Percentiles rank a stretch among this genome's conserved stretches.
These are phyloP conservation scores for Lytechinus variegatus DNA, from an alignment of 35 echinoderm and acorn worm genomes.

Conservation along the genomic window DNA sequence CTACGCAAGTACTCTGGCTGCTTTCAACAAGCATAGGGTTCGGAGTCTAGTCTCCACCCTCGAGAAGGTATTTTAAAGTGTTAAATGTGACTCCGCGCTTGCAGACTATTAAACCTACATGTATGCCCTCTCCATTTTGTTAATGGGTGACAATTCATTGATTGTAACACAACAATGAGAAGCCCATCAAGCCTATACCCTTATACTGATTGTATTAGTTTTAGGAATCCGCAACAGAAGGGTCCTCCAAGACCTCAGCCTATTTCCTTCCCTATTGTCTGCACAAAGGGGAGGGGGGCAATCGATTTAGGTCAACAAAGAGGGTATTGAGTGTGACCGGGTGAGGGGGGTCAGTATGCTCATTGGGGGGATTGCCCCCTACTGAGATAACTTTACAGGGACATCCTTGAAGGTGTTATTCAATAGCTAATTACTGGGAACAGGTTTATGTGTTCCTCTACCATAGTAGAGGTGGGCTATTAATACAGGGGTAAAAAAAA, in stretches of 20 bases:
- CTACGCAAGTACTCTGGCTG: too few relatives aligned
- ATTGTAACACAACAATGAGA: conserved; percentile 24
- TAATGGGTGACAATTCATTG: conserved; percentile 27
- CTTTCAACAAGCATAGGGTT: too few relatives aligned
- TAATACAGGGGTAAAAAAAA: too few relatives aligned
- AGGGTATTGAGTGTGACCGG: neutral
- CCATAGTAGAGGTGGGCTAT: too few relatives aligned
- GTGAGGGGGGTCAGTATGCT: neutral
- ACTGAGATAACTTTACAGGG: neutral
- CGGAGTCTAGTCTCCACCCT: too few relatives aligned
- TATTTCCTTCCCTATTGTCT: neutral
- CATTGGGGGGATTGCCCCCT: neutral
- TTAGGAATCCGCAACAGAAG: neutral
- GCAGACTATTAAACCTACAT: neutral
- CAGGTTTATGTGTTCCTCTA: too few relatives aligned
- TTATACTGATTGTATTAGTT: conserved; percentile 5
- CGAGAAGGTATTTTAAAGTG: too few relatives aligned
- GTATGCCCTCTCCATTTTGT: neutral
- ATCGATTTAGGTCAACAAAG: neutral
- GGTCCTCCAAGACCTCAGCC: neutral
- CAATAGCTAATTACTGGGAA: too few relatives aligned
- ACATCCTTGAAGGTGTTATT: neutral
- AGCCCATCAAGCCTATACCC: neutral
- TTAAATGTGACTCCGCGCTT: too few relatives aligned
- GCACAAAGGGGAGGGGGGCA: neutral